Base-by-base conservation (phyloP, 2,797 vertebrate genomes). In the Cichlasoma orientale region DNA sequence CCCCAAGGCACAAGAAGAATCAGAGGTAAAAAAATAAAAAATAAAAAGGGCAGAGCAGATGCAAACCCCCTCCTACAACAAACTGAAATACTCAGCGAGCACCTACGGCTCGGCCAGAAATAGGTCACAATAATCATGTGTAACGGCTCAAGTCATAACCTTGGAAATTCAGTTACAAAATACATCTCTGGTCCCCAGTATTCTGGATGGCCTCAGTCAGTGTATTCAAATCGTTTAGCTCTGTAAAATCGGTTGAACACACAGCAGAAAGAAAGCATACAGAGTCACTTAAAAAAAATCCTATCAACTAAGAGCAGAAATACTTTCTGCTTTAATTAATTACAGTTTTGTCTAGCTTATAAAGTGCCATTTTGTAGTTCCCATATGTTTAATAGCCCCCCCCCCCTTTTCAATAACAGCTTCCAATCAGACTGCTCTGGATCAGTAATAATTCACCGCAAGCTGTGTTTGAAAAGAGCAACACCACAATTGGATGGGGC, bases 91-190 rank as follows among this genome's bases (percentile, higher is more conserved):
- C 21, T 78, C 66, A 69, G 50, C 25, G 38, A 69, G 57, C 58
- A 88, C 61, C 84, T 78, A 53, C 66, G 86, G 77, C 81, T 80
- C 73, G 54, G 56, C 2, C 77, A 76, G 70, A 92, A 88, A 83
- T 84, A 79, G 82, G 82, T 77, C 83, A 85, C 71, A 56, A 53
- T 82, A 84, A 86, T 75, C 77, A 31, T 72, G 59, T 72, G 59
- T n/a, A 88, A 77, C 57, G 75, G 59, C 78, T 88, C 50, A 73
- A 86, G 47, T 74, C 57, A 38, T 69, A 79, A 87, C 80, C 56
- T 80, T 72, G 52, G 14, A 76, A 82, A 69, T 82, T 75, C 76
- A 29, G 71, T 73, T 58, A 29, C 54, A 73, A 77, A 83, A 78
- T 56, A 31, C 16, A 72, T 75, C 23, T 76, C 12, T 47, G 16